These are phyloP conservation scores for Heliconius aoede DNA, from an alignment of 2,888 invertebrate genomes.

Conservation along the genomic window DNA sequence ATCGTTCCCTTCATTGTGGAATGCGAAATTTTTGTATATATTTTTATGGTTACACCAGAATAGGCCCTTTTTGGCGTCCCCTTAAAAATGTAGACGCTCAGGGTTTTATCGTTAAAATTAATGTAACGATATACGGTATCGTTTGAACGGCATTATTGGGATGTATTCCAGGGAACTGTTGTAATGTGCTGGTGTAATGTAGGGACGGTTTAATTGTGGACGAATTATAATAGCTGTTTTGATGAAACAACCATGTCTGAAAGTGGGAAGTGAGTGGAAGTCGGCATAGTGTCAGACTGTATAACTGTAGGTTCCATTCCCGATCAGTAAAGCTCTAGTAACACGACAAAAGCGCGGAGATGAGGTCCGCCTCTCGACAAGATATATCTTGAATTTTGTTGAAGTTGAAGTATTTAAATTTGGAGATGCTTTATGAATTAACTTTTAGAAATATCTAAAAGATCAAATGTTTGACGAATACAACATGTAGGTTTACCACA, in stretches of 20 bases:
- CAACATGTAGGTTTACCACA: too few relatives aligned
- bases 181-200: too few relatives aligned
- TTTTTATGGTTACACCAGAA: constrained; percentile 73
- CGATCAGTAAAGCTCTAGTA: too few relatives aligned
- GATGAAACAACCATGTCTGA: too few relatives aligned
- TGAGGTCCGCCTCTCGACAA: too few relatives aligned
- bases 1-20: constrained; percentile 66
- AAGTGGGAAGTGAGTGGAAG: too few relatives aligned
- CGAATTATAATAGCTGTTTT: neutral
- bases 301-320: too few relatives aligned
- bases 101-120: constrained; percentile 78
- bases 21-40: constrained; percentile 64
- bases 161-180: constrained; percentile 14
- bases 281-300: too few relatives aligned
- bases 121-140: constrained; percentile 67
- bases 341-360: too few relatives aligned
- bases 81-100: constrained; percentile 62
- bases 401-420: too few relatives aligned
- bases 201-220: neutral
- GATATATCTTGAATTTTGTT: too few relatives aligned
- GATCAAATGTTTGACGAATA: too few relatives aligned
- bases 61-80: constrained; percentile 61
- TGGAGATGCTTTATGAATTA: neutral
- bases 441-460: neutral
- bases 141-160: constrained; percentile 48